Evolutionary conservation across 2,797 vertebrate species (phyloP).

Genomic region (Poeciliopsis paucimaculata): DNA sequence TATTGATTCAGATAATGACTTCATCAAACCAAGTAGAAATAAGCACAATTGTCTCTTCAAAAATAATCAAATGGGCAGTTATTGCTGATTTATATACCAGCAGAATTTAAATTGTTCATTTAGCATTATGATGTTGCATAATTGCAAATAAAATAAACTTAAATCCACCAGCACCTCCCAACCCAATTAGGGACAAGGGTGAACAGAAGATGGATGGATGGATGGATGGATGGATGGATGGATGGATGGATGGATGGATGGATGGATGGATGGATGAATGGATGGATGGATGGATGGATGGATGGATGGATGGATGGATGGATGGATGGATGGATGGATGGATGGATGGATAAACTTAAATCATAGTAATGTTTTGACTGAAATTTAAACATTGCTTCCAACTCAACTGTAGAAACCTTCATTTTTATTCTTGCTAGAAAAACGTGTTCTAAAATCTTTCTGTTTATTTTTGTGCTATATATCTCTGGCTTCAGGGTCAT

Average conservation of each 20-base stretch:
- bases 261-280: too few species aligned
- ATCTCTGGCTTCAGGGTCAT: constrained; percentile 62
- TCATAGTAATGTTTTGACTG: not conserved
- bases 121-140: not conserved
- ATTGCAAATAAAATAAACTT: not conserved
- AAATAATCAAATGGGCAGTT: not conserved
- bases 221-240: too few species aligned
- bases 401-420: not conserved
- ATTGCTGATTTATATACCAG: not conserved
- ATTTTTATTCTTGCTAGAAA: not conserved
- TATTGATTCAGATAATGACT: not conserved
- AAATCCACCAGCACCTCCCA: not conserved
- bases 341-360: not conserved
- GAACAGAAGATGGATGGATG: too few species aligned
- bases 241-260: too few species aligned
- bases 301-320: too few species aligned
- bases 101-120: not conserved
- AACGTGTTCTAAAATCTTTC: constrained; percentile 13
- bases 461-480: constrained; percentile 19
- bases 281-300: too few species aligned
- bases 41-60: not conserved
- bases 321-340: too few species aligned
- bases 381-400: not conserved
- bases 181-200: too few species aligned
- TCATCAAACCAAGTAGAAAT: not conserved